These are phyloP conservation scores for Netelia virgata DNA, from an alignment of 2,888 invertebrate species.

Conservation along the genomic window DNA sequence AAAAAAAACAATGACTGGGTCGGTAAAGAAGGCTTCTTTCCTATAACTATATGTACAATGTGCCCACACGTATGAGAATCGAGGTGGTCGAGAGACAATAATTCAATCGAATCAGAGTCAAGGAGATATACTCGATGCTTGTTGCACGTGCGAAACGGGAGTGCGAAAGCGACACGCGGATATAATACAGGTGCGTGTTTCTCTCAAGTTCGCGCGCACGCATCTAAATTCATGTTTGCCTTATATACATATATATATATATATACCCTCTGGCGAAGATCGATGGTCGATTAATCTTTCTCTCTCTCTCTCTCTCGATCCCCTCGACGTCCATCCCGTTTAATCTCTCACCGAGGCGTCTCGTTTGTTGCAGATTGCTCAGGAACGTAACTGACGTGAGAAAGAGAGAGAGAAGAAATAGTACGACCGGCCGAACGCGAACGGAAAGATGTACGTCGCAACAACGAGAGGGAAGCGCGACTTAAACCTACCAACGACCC, in stretches of 20 bases:
- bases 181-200: slow-evolving; percentile 54
- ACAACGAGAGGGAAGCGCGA: slow-evolving; percentile 26
- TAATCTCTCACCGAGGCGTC: slow-evolving; percentile 68
- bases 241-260: background rate
- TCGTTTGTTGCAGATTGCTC: slow-evolving; percentile 70
- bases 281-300: slow-evolving; percentile 71
- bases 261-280: slow-evolving; percentile 45
- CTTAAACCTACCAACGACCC: background rate
- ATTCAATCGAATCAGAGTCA: slow-evolving; percentile 57
- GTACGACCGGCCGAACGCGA: slow-evolving; percentile 32
- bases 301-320: slow-evolving; percentile 41
- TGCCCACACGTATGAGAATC: slow-evolving; percentile 24
- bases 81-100: slow-evolving; percentile 43
- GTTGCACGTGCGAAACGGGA: slow-evolving; percentile 57
- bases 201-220: slow-evolving; percentile 31
- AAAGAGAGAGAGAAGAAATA: slow-evolving; percentile 9
- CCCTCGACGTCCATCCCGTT: slow-evolving; percentile 66
- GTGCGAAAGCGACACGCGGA: slow-evolving; percentile 59
- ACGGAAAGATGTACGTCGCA: slow-evolving; percentile 38
- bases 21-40: background rate
- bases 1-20: too few species aligned
- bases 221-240: slow-evolving; percentile 61
- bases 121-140: slow-evolving; percentile 1
- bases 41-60: background rate
- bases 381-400: slow-evolving; percentile 43